Conservation (phyloP, 2,797 vertebrate genomes). For the Notolepis coatsorum region DNA sequence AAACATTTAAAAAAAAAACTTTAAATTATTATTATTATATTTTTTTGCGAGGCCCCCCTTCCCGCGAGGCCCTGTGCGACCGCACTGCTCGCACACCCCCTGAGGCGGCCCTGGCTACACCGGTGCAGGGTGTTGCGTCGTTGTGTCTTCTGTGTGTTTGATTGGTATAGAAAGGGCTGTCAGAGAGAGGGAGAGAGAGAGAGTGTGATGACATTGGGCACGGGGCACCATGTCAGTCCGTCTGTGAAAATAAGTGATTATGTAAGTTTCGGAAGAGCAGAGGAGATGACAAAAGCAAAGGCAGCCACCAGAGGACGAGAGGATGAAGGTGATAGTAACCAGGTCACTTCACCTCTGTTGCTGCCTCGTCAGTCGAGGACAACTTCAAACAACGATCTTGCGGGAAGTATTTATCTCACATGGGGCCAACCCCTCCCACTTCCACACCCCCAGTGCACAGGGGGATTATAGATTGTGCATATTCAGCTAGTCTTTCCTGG, state of each 20-base stretch:
- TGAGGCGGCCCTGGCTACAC: too few species aligned
- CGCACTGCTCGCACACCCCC: too few species aligned
- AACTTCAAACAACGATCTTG: constrained; percentile 57
- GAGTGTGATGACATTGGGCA: constrained; percentile 14
- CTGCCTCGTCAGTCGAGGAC: constrained; percentile 36
- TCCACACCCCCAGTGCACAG: constrained; percentile 17
- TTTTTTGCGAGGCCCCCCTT: too few species aligned
- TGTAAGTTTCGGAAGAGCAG: constrained; percentile 47
- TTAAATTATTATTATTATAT: too few species aligned
- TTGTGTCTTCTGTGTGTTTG: constrained; percentile 1
- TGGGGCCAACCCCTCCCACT: constrained; percentile 37
- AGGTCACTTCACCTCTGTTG: constrained; percentile 50
- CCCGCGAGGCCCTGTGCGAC: too few species aligned
- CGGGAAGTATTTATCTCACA: constrained; percentile 29
- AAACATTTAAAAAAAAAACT: too few species aligned
- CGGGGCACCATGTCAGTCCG: constrained; percentile 21
- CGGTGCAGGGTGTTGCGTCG: too few species aligned
- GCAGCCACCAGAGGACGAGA: constrained; percentile 35
- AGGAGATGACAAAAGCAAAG: constrained; percentile 35
- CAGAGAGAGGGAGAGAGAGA: not conserved
- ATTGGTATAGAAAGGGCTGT: not conserved
- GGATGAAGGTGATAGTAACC: constrained; percentile 65
- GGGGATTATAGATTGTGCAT: constrained; percentile 47
- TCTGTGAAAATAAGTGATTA: constrained; percentile 45
- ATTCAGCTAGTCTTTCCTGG: constrained; percentile 50